Evolutionary conservation across 2,888 invertebrate genomes (phyloP).

Genomic region (Andrena marginata): DNA sequence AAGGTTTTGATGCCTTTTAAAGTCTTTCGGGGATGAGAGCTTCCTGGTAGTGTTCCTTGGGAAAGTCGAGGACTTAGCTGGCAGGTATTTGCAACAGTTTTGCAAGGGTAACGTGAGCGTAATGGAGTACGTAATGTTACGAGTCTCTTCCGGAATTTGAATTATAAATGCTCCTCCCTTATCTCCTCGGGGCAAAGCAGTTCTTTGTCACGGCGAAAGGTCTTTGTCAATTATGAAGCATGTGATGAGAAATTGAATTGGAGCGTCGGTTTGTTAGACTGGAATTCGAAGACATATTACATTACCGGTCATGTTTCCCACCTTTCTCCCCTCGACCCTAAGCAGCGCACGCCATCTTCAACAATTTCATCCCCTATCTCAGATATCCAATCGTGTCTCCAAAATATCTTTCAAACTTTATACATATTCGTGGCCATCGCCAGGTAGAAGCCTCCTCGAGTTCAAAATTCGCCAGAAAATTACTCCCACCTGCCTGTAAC

Average conservation of each 20-base stretch:
- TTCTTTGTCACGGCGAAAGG: neutral
- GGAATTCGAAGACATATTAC: no score
- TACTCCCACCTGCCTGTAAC: neutral
- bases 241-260: neutral
- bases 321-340: no score
- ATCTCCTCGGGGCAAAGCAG: neutral
- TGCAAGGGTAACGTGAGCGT: neutral
- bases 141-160: neutral
- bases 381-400: no score
- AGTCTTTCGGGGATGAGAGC: no score
- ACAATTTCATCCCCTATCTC: no score
- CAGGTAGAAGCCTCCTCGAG: neutral
- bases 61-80: neutral
- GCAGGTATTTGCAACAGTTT: neutral
- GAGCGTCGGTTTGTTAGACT: no score
- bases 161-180: neutral
- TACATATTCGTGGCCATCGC: neutral
- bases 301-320: no score
- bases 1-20: no score
- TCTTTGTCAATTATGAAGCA: neutral
- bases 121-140: neutral
- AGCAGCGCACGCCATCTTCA: no score
- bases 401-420: neutral
- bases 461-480: neutral
- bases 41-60: neutral